Evolutionary conservation across 2,888 invertebrate species (phyloP).

Genomic region (Frankliniella fusca): DNA sequence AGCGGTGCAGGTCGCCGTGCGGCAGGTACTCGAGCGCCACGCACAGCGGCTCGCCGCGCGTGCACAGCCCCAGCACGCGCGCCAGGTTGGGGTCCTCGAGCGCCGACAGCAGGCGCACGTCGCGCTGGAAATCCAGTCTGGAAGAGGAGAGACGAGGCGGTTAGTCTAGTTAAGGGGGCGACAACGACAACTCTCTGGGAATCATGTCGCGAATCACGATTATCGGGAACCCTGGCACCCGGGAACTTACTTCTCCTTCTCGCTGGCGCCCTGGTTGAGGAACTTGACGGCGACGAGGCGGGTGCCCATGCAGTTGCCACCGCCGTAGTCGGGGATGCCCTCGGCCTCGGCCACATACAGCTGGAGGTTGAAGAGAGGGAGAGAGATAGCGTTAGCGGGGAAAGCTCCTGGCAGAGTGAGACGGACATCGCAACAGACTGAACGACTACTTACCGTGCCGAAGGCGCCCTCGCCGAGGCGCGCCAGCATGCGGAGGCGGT

Average conservation of each 20-base stretch:
- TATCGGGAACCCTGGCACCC: no score
- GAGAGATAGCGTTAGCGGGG: no score
- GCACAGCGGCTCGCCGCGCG: constrained; percentile 53
- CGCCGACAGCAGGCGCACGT: constrained; percentile 80
- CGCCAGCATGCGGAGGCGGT: constrained; percentile 77
- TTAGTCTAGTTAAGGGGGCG: no score
- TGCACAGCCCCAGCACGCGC: constrained; percentile 54
- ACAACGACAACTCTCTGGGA: neutral
- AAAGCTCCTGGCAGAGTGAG: no score
- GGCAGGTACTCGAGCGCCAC: constrained; percentile 59
- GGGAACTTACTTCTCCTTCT: constrained; percentile 74
- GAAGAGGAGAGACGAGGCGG: no score
- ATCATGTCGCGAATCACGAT: no score
- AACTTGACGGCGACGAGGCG: constrained; percentile 83
- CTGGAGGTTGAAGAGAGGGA: constrained; percentile 48
- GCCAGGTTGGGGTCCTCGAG: constrained; percentile 60
- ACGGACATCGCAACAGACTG: no score
- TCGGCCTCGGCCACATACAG: constrained; percentile 81
- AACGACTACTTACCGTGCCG: constrained; percentile 78
- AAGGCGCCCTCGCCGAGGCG: constrained; percentile 85
- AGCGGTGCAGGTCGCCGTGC: constrained; percentile 58
- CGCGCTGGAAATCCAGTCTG: constrained; percentile 77
- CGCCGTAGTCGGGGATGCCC: constrained; percentile 70
- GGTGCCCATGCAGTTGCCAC: constrained; percentile 61
- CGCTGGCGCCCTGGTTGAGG: constrained; percentile 69